Conservation (phyloP, 2,888 invertebrate genomes). For the Cinara cedri region DNA sequence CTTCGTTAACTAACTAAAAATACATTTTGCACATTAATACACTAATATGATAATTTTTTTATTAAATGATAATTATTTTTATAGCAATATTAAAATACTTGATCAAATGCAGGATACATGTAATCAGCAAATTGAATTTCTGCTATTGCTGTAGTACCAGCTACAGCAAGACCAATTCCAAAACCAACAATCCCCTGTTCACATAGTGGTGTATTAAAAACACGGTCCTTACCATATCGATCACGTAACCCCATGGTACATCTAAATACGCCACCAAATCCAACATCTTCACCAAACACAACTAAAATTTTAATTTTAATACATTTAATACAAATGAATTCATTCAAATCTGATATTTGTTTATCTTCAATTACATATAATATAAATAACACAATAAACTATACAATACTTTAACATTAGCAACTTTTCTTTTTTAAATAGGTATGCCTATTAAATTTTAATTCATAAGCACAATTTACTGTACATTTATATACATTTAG, state of each 20-base stretch:
- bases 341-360: neutral
- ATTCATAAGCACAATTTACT: no score
- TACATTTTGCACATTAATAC: neutral
- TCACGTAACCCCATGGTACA: constrained; percentile 92
- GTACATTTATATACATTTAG: no score
- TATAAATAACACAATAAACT: neutral
- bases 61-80: neutral
- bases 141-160: constrained; percentile 92
- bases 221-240: constrained; percentile 89
- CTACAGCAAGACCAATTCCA: constrained; percentile 89
- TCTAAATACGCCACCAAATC: constrained; percentile 97
- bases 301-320: constrained; percentile 63
- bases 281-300: constrained; percentile 97
- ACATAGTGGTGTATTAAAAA: constrained; percentile 96
- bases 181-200: constrained; percentile 98
- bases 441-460: no score
- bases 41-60: neutral
- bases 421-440: no score
- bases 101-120: constrained; percentile 98
- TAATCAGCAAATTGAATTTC: constrained; percentile 99
- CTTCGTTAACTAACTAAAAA: constrained; percentile 80
- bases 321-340: neutral
- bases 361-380: neutral
- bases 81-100: constrained; percentile 67
- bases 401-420: neutral